Percentiles rank a stretch among this genome's conserved stretches.
phyloP scores from a whole-genome alignment of 2,113 vertebrate species.

The Anser cygnoides region DNA sequence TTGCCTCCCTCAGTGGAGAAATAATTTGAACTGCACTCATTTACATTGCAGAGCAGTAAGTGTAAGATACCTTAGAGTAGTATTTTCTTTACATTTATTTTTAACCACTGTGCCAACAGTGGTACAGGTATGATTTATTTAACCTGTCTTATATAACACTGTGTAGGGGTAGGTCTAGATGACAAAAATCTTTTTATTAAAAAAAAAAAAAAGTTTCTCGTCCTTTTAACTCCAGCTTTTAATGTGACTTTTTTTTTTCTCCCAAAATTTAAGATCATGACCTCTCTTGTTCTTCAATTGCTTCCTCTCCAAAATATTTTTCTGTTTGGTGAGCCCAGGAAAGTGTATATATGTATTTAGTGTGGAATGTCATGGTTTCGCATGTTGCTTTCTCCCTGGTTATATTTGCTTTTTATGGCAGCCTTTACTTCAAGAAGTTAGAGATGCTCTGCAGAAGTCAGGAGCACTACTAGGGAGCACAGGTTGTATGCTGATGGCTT shows the following conservation, averaged over 20 bases:
- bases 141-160: rapidly evolving
- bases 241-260: neutral
- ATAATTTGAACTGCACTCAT: neutral
- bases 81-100: neutral
- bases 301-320: neutral
- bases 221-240: neutral
- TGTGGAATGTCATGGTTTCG: neutral
- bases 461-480: neutral
- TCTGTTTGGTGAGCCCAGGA: neutral
- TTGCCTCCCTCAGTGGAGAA: conserved; percentile 36
- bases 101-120: neutral
- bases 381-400: neutral
- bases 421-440: neutral
- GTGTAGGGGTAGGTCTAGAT: neutral
- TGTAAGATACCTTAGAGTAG: neutral
- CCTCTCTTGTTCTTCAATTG: neutral
- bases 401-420: neutral
- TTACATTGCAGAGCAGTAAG: neutral
- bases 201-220: neutral
- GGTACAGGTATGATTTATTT: neutral
- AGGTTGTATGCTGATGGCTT: neutral
- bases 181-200: neutral
- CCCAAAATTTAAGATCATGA: neutral
- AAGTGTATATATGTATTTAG: neutral
- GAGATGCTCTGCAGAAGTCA: neutral